These are phyloP conservation scores for Micoletzkya japonica DNA, from an alignment of 2,888 invertebrate species.

Conservation along the genomic window DNA sequence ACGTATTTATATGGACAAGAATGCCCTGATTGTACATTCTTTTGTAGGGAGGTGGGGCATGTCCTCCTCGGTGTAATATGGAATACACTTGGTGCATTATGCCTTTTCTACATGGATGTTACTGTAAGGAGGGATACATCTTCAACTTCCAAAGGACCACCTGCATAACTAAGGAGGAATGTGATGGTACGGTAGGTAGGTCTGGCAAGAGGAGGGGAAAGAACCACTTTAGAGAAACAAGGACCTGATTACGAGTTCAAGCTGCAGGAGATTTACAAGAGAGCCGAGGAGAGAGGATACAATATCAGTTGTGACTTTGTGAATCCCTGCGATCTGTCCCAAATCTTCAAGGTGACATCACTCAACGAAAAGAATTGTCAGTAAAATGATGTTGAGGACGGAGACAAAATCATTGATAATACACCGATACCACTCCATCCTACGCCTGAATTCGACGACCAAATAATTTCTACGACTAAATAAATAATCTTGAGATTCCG, in stretches of 20 bases:
- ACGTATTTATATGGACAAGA: too few species aligned
- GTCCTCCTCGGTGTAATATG: conserved; percentile 7
- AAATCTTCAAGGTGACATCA: conserved; percentile 11
- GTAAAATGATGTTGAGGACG: not conserved
- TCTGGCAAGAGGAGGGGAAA: too few species aligned
- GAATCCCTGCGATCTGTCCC: conserved; percentile 13
- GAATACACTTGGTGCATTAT: conserved; percentile 11
- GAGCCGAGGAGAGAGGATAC: conserved; percentile 1
- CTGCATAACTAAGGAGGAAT: conserved; percentile 2
- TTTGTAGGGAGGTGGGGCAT: conserved; percentile 16
- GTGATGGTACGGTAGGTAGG: not conserved
- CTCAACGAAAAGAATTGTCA: not conserved
- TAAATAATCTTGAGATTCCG: too few species aligned
- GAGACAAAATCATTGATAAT: too few species aligned
- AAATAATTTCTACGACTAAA: too few species aligned
- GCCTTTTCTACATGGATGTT: conserved; percentile 1
- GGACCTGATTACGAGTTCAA: conserved; percentile 2
- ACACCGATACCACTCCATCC: too few species aligned
- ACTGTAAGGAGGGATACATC: conserved; percentile 19
- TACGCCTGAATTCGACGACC: too few species aligned
- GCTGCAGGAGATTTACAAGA: not conserved
- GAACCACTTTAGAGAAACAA: not conserved
- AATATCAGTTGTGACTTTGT: conserved; percentile 20
- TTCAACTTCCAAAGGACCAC: conserved; percentile 14
- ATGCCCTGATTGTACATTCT: too few species aligned